A percentile compares a stretch with the other conserved stretches of the same genome.
Evolutionary conservation across 1,140 invertebrate species (phyloP).

Genomic region (Camponotus vicinus): DNA sequence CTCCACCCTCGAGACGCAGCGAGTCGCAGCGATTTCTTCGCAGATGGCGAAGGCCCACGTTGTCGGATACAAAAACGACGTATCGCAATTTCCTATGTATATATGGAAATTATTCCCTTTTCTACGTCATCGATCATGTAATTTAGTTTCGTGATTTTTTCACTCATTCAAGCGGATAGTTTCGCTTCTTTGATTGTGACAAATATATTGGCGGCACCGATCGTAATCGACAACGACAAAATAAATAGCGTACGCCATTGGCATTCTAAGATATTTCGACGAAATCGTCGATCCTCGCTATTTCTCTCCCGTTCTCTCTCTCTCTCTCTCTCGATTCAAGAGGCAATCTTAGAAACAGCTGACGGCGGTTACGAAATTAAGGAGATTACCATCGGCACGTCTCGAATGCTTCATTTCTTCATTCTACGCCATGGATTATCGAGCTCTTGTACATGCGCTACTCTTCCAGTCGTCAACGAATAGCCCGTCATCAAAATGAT

Average conservation of each 20-base stretch:
- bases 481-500: constrained; percentile 27
- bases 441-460: neutral
- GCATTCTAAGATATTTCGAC: constrained; percentile 24
- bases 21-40: constrained; percentile 37
- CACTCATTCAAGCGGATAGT: neutral
- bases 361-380: constrained; percentile 58
- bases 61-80: neutral
- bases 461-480: neutral
- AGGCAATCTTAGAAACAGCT: constrained; percentile 59
- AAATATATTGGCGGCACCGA: neutral
- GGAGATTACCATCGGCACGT: constrained; percentile 49
- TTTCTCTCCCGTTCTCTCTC: constrained; percentile 19
- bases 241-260: constrained; percentile 18
- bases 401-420: constrained; percentile 20
- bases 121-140: neutral
- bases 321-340: constrained; percentile 8
- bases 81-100: neutral
- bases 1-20: constrained; percentile 35
- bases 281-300: constrained; percentile 19
- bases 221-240: neutral
- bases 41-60: neutral
- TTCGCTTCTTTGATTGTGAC: neutral
- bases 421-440: constrained; percentile 20
- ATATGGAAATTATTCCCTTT: neutral
- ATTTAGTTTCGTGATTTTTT: neutral